Base-by-base conservation (phyloP, 2,888 invertebrate species). In the Drosophila pseudotalamancana region DNA sequence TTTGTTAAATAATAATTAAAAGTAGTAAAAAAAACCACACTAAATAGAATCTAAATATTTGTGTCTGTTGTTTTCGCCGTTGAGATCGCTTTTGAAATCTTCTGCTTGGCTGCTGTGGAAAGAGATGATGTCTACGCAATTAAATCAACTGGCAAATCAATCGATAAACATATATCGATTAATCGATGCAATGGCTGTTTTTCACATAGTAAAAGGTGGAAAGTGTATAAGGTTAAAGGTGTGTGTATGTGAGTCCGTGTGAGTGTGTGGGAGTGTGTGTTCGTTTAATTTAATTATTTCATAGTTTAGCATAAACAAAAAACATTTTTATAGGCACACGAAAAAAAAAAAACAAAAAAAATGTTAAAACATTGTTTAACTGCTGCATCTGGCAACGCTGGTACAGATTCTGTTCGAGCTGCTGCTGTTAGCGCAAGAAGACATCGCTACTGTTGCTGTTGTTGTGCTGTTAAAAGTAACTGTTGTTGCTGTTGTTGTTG, bases 61-160 rank as follows among this genome's bases (percentile, higher is more conserved):
- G 53, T 60, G 66, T 85, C 68, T 75, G 60, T 70, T 51, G 71
- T 59, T 77, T 50, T 54, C 60, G 67, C 31, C 59, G 59, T 19
- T 67, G 65, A 77, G 77, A 69, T 69, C 69, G 60, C 60, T 56
- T 76, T 54, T 40, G 40, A 56, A 56, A 56, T 65, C 49, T 83
- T 77, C 61, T 83, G 81, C 59, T 74, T 61, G 66, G 84, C 84
- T 81, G 81, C 81, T 81, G 81, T 81, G 81, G 49, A 73, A 84
- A 81, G 62, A 86, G 40, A 74, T 76, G 42, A 80, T 83, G 81
- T 87, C 87, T 87, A 82, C 78, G 71, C 75, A 77, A 87, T 82
- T 82, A 82, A 87, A 84, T 65, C 56, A 66, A 66, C 60, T 66
- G 65, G 21, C 50, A 69, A 54, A 37, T 37, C 25, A 16, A 25